Base-by-base conservation (phyloP, 2,797 vertebrate genomes). In the Corythornis leucogaster region DNA sequence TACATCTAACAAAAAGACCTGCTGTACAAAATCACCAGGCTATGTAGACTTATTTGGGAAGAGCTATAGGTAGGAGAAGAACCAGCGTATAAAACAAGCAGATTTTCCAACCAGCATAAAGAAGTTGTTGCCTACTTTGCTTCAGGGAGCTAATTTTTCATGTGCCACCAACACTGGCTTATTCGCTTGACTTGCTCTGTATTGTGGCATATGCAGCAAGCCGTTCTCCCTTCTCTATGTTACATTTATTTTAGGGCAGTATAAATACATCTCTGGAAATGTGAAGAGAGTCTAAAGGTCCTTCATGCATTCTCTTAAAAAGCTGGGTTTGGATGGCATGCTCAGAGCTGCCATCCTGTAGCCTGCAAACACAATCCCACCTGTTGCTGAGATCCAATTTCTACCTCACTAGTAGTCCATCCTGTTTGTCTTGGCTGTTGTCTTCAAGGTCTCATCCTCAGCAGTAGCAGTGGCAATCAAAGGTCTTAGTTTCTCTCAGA, bases 141-240 rank as follows among this genome's bases (percentile, higher is more conserved):
- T 95, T 61, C 84, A 90, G 95, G 94, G 95, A 85, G 42, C 54
- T 94, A 85, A 95, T 96, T 94, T 96, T 96, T 96, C 90, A 95
- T 96, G 95, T 96, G 95, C 94, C 94, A 95, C 95, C 95, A 94
- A 94, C 93, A 85, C 61, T 93, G 93, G 21, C 90, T 95, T 85
- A 95, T 85, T 89, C 7, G 21, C 95, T 95, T 94, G 94, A 95
- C 86, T 95, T 90, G 90, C 14, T 93, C 84, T 92, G 90, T 74
- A 68, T 71, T 92, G 92, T 95, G 94, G 90, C 94, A 95, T 94
- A 95, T 95, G 94, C 90, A 92, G 85, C 84, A 70, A 94, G 84
- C 90, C 26, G 5, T 40, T 77, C 81, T 83, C 81, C 90, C 30
- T 89, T 85, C 75, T 71, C 84, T 68, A 1, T 26, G 64, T 62